Evolutionary conservation across 1,140 invertebrate genomes (phyloP), one percentile per base, ranked within the genome.

Genomic region (Druon quercuslanigerum): DNA sequence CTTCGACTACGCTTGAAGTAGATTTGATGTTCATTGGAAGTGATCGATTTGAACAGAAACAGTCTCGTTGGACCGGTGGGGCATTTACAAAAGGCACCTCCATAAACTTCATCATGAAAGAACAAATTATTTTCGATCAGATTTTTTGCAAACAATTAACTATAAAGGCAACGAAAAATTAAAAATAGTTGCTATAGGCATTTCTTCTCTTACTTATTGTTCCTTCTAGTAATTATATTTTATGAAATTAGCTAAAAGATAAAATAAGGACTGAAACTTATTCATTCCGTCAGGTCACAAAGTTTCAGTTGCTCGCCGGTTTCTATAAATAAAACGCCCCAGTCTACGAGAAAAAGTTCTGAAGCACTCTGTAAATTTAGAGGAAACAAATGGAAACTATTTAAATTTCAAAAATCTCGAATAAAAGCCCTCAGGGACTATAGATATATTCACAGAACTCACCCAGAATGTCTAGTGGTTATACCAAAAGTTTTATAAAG

Each of bases 11-110:
- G 75, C 94, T 94, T 46, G 95, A 93, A 3, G 94, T 94, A 0
- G 96, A 97, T 76, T 95, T 94, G 82, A 96, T 95, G 74, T 94
- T 95, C 83, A 96, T 95, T 1, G 95, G 95, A 52, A 94, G 85
- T 50, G 92, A 89, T 80, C 88, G 87, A 87, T 94, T 93, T 13
- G 93, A 94, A 88, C 95, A 96, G 25, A 96, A 91, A 84, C 95
- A 96, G 84, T 96, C 95, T 74, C 94, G 91, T 6, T 94, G 92
- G 14, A 96, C 91, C 0, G 93, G 92, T 0, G 94, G 92, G 1
- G 92, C 92, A 82, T 96, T 94, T 19, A 90, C 86, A 94, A 95
- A 96, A 1, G 95, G 95, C 75, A 95, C 91, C 86, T 97, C 96
- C 85, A 95, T 95, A 66, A 97, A 85, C 84, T 91, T 77, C 8